Conservation (phyloP, 2,888 invertebrate species). For the Hirtodrosophila cameraria region DNA sequence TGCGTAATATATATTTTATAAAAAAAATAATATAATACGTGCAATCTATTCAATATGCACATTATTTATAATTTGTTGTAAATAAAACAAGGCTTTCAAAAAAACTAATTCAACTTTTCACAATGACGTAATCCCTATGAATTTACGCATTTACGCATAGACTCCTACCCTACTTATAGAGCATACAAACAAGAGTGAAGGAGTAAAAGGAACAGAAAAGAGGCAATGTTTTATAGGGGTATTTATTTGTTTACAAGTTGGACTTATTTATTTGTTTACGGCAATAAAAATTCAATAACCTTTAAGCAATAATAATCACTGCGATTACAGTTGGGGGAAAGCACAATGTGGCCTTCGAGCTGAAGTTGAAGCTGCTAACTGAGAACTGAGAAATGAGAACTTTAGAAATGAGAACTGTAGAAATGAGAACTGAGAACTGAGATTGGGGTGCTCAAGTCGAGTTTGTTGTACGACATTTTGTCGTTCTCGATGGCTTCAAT, state of each 20-base stretch:
- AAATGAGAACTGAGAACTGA: slow-evolving; percentile 2
- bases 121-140: slow-evolving; percentile 22
- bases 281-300: slow-evolving; percentile 49
- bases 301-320: slow-evolving; percentile 48
- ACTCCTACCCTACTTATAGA: too few relatives aligned
- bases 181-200: too few relatives aligned
- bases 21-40: too few relatives aligned
- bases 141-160: neutral
- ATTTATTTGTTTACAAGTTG: slow-evolving; percentile 48
- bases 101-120: neutral
- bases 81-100: neutral
- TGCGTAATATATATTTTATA: too few relatives aligned
- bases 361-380: neutral
- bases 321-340: slow-evolving; percentile 18
- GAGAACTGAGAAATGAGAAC: too few relatives aligned
- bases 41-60: too few relatives aligned
- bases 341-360: slow-evolving; percentile 35
- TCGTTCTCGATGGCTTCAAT: slow-evolving; percentile 53
- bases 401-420: too few relatives aligned
- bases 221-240: neutral
- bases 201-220: neutral
- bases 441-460: slow-evolving; percentile 14
- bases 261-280: slow-evolving; percentile 54
- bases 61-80: too few relatives aligned
- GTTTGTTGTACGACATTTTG: slow-evolving; percentile 11